Evolutionary conservation across 1,140 invertebrate genomes (phyloP), one percentile per base, ranked within the genome.

Genomic region (Pemphigus obesinymphae): DNA sequence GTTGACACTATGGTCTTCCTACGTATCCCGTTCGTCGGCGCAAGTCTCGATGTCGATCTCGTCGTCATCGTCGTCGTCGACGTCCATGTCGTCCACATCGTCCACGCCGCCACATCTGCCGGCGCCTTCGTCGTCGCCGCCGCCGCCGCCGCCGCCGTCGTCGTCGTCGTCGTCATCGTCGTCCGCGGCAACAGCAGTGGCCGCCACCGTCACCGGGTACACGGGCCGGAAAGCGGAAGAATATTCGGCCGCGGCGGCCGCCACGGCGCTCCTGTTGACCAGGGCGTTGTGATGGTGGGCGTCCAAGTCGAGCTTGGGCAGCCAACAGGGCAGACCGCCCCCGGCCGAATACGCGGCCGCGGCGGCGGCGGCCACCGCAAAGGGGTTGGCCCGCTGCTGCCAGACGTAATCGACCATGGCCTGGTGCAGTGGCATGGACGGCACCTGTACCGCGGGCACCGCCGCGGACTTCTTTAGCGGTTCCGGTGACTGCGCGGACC

Each of bases 11-110:
- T 29, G 40, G 13, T 20, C 20, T 17, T 31, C 43, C 43, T 82
- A 78, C 29, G 58, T 43, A n/a, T 82, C 75, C 3, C 84, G 83
- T 43, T 85, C 85, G 48, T 85, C 85, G 11, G 84, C 83, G 23
- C 84, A 85, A 2, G 85, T 85, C 61, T 86, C 85, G 23, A 86
- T 85, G 73, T 86, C 85, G 13, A 86, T 84, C 15, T 83, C 84
- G 37, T 84, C 85, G 43, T 86, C 85, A 20, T 84, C 83, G 23
- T 85, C 84, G 75, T 75, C 53, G 13, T 75, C 75, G 55, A 85
- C 50, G 61, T 84, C 84, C 20, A 85, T 84, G 17, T 83, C 83
- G n/a, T 75, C 70, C 26, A 11, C 48, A 58, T 58, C 80, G n/a
- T 61, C 50, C 10, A 11, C 6, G 10, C 34, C 31, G 17, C 50